These are phyloP conservation scores for Spialia ferax DNA, from an alignment of 2,888 invertebrate genomes.

Conservation along the genomic window DNA sequence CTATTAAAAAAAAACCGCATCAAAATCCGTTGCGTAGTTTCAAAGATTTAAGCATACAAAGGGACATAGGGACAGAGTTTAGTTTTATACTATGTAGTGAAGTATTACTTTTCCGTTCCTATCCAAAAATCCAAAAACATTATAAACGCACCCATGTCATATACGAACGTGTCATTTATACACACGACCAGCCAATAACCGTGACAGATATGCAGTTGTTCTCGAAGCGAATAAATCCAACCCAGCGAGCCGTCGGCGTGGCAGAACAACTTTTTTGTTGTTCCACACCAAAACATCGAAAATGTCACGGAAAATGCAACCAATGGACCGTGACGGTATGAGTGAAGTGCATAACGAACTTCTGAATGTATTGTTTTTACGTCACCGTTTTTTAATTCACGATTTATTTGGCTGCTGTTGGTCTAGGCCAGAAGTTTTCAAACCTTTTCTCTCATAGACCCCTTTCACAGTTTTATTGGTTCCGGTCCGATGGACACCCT, in stretches of 20 bases:
- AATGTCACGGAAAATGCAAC: conserved; percentile 23
- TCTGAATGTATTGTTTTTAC: neutral
- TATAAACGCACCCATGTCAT: neutral
- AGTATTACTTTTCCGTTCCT: neutral
- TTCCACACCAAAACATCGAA: conserved; percentile 14
- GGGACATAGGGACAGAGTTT: no score
- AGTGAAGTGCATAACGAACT: conserved; percentile 3
- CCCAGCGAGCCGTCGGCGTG: conserved; percentile 20
- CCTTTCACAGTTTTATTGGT: no score
- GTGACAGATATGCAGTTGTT: conserved; percentile 35
- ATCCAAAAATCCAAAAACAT: neutral
- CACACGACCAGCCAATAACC: conserved; percentile 34
- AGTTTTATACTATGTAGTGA: no score
- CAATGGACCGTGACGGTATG: conserved; percentile 22
- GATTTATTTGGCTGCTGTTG: neutral
- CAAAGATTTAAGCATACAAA: no score
- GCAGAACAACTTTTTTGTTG: conserved; percentile 26
- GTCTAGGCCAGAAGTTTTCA: neutral
- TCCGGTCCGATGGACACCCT: no score
- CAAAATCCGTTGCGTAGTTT: no score
- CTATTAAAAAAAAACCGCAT: neutral
- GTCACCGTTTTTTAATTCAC: neutral
- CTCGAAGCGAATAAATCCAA: conserved; percentile 30
- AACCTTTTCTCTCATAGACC: no score
- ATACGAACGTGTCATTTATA: conserved; percentile 17